A percentile compares a stretch with the other conserved stretches of the same genome.
phyloP scores from a whole-genome alignment of 1,140 invertebrate genomes.

The Drosophila aff. region DNA sequence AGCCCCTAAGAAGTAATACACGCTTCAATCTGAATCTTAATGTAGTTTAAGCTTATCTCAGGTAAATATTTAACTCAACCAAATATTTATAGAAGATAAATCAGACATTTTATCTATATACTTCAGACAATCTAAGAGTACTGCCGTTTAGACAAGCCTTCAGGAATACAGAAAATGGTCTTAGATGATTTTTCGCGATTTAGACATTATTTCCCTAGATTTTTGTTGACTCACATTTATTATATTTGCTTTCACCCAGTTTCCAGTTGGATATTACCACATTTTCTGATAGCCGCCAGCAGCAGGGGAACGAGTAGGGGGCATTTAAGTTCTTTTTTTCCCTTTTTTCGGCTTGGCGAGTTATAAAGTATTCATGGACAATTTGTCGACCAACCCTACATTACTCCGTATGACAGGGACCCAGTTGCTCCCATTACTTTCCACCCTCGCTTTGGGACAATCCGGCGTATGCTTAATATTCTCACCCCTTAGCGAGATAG shows the following conservation, averaged over 20 bases:
- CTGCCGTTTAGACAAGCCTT: background rate
- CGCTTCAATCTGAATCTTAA: background rate
- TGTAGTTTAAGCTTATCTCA: background rate
- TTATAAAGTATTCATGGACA: constrained; percentile 40
- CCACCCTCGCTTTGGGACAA: constrained; percentile 16
- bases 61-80: background rate
- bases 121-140: background rate
- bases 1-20: background rate
- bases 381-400: constrained; percentile 16
- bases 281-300: background rate
- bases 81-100: background rate
- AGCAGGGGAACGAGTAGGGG: background rate
- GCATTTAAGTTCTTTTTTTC: background rate
- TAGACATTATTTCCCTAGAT: background rate
- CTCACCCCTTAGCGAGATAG: constrained; percentile 13
- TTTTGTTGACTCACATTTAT: background rate
- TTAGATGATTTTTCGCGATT: background rate
- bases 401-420: background rate
- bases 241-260: background rate
- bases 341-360: background rate
- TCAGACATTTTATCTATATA: background rate
- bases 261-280: background rate
- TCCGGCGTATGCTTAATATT: constrained; percentile 28
- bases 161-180: background rate
- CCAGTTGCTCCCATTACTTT: constrained; percentile 9